Conservation (phyloP, 2,113 vertebrate species). For the Anhinga rufa region DNA sequence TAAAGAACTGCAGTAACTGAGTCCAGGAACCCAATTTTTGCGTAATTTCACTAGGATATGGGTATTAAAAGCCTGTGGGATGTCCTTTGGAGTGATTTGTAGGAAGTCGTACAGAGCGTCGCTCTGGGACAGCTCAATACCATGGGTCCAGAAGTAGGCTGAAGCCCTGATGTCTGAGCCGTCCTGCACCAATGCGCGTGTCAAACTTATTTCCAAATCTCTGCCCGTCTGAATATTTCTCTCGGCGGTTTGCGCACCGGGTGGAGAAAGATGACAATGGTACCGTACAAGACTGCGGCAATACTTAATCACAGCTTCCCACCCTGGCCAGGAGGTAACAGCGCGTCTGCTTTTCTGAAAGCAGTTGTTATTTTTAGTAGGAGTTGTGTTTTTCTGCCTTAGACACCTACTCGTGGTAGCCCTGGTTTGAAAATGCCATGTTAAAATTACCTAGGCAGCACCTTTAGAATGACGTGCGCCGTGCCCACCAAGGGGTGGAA, state of each 20-base stretch:
- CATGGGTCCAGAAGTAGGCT: background rate
- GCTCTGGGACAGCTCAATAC: background rate
- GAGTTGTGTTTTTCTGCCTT: background rate
- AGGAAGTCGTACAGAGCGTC: background rate
- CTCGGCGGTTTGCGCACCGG: accelerated
- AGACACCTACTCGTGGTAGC: background rate
- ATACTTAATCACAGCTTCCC: background rate
- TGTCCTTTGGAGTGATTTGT: background rate
- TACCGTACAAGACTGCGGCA: background rate
- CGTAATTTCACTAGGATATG: background rate
- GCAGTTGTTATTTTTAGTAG: background rate
- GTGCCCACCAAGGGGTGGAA: background rate
- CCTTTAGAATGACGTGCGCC: accelerated
- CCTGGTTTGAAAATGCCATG: background rate
- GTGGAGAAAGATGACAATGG: background rate
- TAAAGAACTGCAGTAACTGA: too few relatives aligned
- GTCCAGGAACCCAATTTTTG: background rate
- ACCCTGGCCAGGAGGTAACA: background rate
- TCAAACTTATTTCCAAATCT: background rate
- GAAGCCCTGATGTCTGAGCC: background rate
- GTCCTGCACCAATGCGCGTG: background rate
- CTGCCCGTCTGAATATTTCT: background rate
- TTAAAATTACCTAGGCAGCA: background rate
- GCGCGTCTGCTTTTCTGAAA: background rate
- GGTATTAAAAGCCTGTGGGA: background rate